A percentile compares a stretch with the other conserved stretches of the same genome.
Evolutionary conservation across 92 coral and sea anemone genomes (phyloP).

Genomic region (Actinernus sp.): DNA sequence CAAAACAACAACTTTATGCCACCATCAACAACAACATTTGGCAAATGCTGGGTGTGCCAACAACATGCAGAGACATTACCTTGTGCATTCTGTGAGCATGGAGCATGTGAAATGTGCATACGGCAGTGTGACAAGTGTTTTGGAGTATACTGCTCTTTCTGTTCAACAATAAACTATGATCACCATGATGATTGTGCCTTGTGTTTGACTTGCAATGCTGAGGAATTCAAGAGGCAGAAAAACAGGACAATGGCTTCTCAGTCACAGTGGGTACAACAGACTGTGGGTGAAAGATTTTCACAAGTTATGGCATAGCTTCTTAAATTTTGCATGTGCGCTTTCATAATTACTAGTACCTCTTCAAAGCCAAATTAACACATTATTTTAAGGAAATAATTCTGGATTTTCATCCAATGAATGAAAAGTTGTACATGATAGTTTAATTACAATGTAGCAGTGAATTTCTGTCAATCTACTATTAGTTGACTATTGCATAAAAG

Average conservation of each 20-base stretch:
- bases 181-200: conserved; percentile 76
- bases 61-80: conserved; percentile 77
- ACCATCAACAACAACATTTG: background rate
- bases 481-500: too few species aligned
- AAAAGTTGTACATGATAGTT: too few species aligned
- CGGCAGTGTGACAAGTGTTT: conserved; percentile 85
- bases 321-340: too few species aligned
- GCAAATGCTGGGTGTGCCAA: conserved; percentile 83
- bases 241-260: background rate
- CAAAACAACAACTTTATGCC: background rate
- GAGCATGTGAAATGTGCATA: conserved; percentile 89
- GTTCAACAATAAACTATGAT: conserved; percentile 86
- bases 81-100: conserved; percentile 85
- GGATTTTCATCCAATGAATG: too few species aligned
- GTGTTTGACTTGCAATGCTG: conserved; percentile 83
- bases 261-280: conserved; percentile 4
- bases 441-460: too few species aligned
- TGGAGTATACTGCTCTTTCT: conserved; percentile 86
- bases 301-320: conserved; percentile 22
- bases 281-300: conserved; percentile 5
- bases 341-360: too few species aligned
- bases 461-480: too few species aligned
- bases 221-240: conserved; percentile 50
- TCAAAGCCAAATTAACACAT: too few species aligned
- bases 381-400: too few species aligned